These are phyloP conservation scores for Sarcophaga caerulescens DNA, from an alignment of 2,888 invertebrate species.

Conservation along the genomic window DNA sequence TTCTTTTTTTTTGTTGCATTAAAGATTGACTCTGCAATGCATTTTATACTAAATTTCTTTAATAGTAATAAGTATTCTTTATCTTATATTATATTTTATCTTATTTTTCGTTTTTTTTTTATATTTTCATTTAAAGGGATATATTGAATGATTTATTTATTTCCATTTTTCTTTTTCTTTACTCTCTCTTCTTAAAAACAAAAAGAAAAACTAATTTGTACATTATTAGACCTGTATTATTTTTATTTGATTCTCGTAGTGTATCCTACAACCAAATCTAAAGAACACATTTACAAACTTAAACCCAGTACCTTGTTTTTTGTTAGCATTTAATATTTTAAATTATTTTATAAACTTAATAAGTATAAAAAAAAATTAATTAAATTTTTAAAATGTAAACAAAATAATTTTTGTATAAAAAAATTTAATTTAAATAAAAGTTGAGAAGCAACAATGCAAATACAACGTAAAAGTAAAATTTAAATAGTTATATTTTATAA, in stretches of 20 bases:
- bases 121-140: slow-evolving; percentile 27
- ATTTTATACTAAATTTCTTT: slow-evolving; percentile 2
- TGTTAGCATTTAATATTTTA: slow-evolving; percentile 68
- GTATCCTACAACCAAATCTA: slow-evolving; percentile 63
- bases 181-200: slow-evolving; percentile 20
- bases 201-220: slow-evolving; percentile 37
- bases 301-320: slow-evolving; percentile 80
- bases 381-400: slow-evolving; percentile 45
- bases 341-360: slow-evolving; percentile 62
- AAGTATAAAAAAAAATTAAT: slow-evolving; percentile 28
- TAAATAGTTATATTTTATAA: slow-evolving; percentile 25
- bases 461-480: slow-evolving; percentile 37
- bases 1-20: neutral
- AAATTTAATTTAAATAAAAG: slow-evolving; percentile 47
- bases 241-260: slow-evolving; percentile 60
- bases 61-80: slow-evolving; percentile 5
- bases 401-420: slow-evolving; percentile 45
- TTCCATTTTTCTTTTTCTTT: slow-evolving; percentile 14
- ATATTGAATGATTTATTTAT: slow-evolving; percentile 4
- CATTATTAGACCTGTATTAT: slow-evolving; percentile 64
- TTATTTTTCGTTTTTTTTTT: slow-evolving; percentile 2
- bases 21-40: neutral
- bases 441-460: slow-evolving; percentile 58
- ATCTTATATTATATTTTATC: slow-evolving; percentile 3
- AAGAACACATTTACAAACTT: slow-evolving; percentile 73